A percentile compares a stretch with the other conserved stretches of the same genome.
Conservation (phyloP, 2,888 invertebrate species). For the Calameuta filiformis region DNA sequence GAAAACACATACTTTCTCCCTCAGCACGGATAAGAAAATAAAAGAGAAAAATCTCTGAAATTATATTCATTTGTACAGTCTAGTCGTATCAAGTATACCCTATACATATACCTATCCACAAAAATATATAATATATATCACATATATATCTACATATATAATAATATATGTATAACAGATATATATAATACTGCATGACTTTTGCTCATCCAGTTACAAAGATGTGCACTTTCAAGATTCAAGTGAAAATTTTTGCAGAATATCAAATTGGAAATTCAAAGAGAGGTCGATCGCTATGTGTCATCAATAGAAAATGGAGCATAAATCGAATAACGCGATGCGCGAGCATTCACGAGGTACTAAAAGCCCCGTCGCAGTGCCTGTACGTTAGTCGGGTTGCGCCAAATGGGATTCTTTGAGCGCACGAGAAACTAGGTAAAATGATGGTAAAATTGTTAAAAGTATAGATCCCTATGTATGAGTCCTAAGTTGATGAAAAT, state of each 20-base stretch:
- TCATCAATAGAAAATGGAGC: constrained; percentile 23
- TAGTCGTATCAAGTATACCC: too few relatives aligned
- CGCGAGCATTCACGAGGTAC: constrained; percentile 24
- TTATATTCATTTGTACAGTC: not conserved
- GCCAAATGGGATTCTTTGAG: not conserved
- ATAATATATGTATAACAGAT: too few relatives aligned
- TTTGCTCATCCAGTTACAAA: not conserved
- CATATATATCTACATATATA: too few relatives aligned
- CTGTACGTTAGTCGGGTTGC: constrained; percentile 15
- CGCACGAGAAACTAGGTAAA: not conserved
- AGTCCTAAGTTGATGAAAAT: too few relatives aligned
- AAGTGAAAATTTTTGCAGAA: not conserved
- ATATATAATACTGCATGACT: too few relatives aligned
- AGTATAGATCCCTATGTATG: not conserved
- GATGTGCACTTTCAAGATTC: not conserved
- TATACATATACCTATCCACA: too few relatives aligned
- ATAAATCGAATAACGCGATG: constrained; percentile 24
- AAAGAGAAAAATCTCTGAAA: not conserved
- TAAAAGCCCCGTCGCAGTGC: constrained; percentile 29
- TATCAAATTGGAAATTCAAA: not conserved
- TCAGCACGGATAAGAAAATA: not conserved
- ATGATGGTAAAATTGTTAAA: not conserved
- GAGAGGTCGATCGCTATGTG: not conserved
- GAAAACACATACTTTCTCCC: not conserved
- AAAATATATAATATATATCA: too few relatives aligned